Conservation (phyloP, 2,113 vertebrate species). For the Eublepharis macularius region DNA sequence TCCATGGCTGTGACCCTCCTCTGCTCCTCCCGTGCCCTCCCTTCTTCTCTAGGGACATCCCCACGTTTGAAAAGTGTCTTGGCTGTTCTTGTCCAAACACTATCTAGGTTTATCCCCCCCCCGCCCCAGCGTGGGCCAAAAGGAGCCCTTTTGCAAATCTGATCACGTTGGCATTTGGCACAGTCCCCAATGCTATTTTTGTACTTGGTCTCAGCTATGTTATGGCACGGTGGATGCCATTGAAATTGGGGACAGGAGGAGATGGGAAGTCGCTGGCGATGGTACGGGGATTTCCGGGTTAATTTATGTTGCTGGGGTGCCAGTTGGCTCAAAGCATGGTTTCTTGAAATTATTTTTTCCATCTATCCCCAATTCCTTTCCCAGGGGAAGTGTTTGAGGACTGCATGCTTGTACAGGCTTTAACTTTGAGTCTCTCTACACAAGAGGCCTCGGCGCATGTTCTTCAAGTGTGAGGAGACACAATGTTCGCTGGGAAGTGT, state of each 20-base stretch:
- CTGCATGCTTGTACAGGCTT: background rate
- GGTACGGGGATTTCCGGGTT: slow-evolving; percentile 4
- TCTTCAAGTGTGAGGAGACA: no score
- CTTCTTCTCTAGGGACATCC: background rate
- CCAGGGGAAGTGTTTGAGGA: background rate
- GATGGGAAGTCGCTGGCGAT: rapidly evolving
- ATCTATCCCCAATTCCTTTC: rapidly evolving
- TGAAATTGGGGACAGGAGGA: background rate
- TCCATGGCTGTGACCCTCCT: background rate
- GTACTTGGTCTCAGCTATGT: background rate
- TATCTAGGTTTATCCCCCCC: background rate
- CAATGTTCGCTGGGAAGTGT: no score
- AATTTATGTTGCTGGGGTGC: background rate
- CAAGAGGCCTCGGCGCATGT: no score
- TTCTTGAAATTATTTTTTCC: background rate
- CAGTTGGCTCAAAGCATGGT: rapidly evolving
- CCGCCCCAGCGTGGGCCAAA: slow-evolving; percentile 10
- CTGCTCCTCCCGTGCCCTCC: background rate
- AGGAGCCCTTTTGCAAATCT: slow-evolving; percentile 30
- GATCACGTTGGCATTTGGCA: slow-evolving; percentile 25
- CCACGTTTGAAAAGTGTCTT: background rate
- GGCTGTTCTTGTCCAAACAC: background rate
- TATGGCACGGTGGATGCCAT: background rate
- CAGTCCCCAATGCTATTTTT: slow-evolving; percentile 3
- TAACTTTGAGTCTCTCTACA: no score